Conservation (phyloP, 2,113 vertebrate genomes). For the Plotosus lineatus region DNA sequence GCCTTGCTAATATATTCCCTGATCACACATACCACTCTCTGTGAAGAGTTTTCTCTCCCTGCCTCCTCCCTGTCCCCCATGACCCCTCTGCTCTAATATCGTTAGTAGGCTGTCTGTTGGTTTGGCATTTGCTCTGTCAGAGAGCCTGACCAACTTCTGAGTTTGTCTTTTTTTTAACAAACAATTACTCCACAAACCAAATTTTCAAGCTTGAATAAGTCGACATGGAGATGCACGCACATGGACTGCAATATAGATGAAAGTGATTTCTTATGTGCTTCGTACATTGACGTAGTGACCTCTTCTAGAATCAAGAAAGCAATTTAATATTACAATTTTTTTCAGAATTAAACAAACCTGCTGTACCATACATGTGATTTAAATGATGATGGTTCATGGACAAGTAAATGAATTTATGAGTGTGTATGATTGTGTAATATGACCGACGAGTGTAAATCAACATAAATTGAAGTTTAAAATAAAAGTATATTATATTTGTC, state of each 20-base stretch:
- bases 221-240: not conserved
- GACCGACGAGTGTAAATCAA: slow-evolving; percentile 6
- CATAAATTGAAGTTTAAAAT: slow-evolving; percentile 6
- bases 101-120: not conserved
- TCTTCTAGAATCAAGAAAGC: slow-evolving; percentile 40
- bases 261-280: not conserved
- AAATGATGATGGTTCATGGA: not conserved
- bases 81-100: no score
- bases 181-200: not conserved
- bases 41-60: not conserved
- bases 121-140: slow-evolving; percentile 1
- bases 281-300: slow-evolving; percentile 32
- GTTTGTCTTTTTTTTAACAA: not conserved
- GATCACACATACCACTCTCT: not conserved
- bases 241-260: not conserved
- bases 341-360: not conserved
- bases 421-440: slow-evolving; percentile 11
- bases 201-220: slow-evolving; percentile 2
- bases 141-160: not conserved
- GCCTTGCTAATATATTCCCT: not conserved
- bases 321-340: not conserved
- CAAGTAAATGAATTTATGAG: not conserved
- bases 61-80: not conserved
- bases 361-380: slow-evolving; percentile 6
- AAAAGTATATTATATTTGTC: slow-evolving; percentile 29